phyloP scores from a whole-genome alignment of 2,888 invertebrate genomes.

The Metacarcinus magister region DNA sequence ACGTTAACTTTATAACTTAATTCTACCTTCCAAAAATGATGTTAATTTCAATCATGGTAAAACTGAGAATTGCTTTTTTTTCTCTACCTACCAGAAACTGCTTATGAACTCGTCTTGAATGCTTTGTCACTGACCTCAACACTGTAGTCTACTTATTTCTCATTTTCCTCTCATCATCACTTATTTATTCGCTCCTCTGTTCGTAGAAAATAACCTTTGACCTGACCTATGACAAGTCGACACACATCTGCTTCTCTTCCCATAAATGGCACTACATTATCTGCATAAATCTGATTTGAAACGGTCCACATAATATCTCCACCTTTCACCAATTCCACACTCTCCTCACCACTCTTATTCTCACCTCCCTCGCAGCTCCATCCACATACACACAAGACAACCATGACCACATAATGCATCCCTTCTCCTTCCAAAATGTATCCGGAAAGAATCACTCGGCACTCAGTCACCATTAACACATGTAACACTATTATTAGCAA shows the following conservation, averaged over 20 bases:
- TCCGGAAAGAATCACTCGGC: background rate
- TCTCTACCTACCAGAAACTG: background rate
- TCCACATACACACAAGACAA: background rate
- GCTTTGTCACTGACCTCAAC: background rate
- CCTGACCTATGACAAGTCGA: background rate
- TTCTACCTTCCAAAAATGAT: background rate
- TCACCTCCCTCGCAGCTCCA: background rate
- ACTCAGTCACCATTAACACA: background rate
- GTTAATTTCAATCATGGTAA: background rate
- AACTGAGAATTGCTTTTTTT: background rate
- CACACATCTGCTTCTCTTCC: background rate
- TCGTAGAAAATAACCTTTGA: background rate
- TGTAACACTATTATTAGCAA: background rate
- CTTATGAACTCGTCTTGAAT: background rate
- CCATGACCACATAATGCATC: constrained; percentile 38
- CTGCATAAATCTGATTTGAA: constrained; percentile 8
- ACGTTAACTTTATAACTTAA: background rate
- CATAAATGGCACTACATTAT: background rate
- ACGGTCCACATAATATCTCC: constrained; percentile 18
- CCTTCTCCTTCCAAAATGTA: background rate
- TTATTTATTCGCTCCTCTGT: background rate
- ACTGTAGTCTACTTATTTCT: background rate
- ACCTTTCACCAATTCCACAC: constrained; percentile 31
- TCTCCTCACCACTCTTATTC: background rate
- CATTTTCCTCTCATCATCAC: background rate